Conservation (phyloP, 2,113 vertebrate genomes). For the Poeciliopsis retropinna region DNA sequence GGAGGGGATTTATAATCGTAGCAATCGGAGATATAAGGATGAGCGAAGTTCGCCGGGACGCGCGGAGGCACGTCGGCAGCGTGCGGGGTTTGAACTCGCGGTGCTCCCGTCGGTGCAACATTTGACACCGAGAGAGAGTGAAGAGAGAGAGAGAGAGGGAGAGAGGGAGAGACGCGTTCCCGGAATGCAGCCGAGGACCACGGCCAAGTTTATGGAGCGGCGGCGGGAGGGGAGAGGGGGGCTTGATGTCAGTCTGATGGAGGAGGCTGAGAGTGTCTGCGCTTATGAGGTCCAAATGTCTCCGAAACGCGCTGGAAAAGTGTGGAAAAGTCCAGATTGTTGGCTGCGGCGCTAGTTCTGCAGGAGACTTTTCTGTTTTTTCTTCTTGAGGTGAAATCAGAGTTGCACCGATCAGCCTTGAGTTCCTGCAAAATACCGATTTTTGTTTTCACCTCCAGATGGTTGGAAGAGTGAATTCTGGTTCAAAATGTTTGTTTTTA, state of each 20-base stretch:
- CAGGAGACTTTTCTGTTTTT: not conserved
- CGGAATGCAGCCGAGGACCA: slow-evolving; percentile 61
- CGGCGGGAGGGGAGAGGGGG: no score
- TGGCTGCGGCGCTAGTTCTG: not conserved
- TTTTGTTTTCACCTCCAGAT: not conserved
- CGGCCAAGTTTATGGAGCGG: slow-evolving; percentile 59
- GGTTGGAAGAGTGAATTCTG: no score
- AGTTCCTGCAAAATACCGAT: not conserved
- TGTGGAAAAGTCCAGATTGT: not conserved
- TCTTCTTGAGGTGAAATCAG: not conserved
- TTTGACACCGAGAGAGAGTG: slow-evolving; percentile 48
- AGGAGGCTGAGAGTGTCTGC: slow-evolving; percentile 29
- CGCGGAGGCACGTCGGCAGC: slow-evolving; percentile 47
- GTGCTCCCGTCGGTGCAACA: slow-evolving; percentile 60
- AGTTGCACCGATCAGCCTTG: slow-evolving; percentile 2
- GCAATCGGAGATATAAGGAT: not conserved
- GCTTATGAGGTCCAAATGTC: slow-evolving; percentile 47
- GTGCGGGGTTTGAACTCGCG: slow-evolving; percentile 64
- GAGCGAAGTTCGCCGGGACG: not conserved
- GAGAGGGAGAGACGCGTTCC: slow-evolving; percentile 61
- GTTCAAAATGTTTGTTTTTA: no score
- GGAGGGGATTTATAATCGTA: not conserved
- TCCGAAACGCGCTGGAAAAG: not conserved
- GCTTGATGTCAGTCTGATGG: slow-evolving; percentile 27
- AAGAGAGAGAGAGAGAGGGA: slow-evolving; percentile 11